Percentiles rank a stretch among this genome's conserved stretches.
Evolutionary conservation across 2,888 invertebrate genomes (phyloP).

Genomic region (Himalopsyche anomala): DNA sequence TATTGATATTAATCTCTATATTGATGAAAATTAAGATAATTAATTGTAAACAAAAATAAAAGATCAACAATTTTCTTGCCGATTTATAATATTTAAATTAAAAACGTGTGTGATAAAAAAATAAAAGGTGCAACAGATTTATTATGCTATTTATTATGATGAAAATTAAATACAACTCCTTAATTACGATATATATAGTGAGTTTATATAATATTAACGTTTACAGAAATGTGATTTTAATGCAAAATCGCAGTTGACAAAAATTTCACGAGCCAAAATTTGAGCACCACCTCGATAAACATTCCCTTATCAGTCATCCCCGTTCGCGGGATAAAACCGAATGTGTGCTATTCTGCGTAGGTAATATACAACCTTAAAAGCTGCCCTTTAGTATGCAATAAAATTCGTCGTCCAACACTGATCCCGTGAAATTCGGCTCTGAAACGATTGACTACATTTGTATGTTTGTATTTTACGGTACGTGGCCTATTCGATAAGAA

Average conservation of each 20-base stretch:
- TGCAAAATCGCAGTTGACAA: background rate
- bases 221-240: too few relatives aligned
- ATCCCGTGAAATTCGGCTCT: background rate
- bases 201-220: too few relatives aligned
- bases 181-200: too few relatives aligned
- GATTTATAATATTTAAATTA: too few relatives aligned
- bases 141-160: too few relatives aligned
- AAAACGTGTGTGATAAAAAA: too few relatives aligned
- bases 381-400: slow-evolving; percentile 15
- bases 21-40: too few relatives aligned
- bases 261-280: background rate
- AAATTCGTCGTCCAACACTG: slow-evolving; percentile 18
- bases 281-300: background rate
- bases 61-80: too few relatives aligned
- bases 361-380: slow-evolving; percentile 11
- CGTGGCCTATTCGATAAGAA: slow-evolving; percentile 25
- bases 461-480: slow-evolving; percentile 17
- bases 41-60: too few relatives aligned
- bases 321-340: background rate
- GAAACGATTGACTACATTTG: slow-evolving; percentile 25
- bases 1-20: too few relatives aligned
- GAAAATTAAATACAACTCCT: too few relatives aligned
- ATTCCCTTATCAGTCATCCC: slow-evolving; percentile 6
- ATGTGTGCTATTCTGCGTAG: background rate
- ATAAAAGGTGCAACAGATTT: too few relatives aligned